Base-by-base conservation (phyloP, 2,888 invertebrate genomes). In the Phragmatobia fuliginosa region DNA sequence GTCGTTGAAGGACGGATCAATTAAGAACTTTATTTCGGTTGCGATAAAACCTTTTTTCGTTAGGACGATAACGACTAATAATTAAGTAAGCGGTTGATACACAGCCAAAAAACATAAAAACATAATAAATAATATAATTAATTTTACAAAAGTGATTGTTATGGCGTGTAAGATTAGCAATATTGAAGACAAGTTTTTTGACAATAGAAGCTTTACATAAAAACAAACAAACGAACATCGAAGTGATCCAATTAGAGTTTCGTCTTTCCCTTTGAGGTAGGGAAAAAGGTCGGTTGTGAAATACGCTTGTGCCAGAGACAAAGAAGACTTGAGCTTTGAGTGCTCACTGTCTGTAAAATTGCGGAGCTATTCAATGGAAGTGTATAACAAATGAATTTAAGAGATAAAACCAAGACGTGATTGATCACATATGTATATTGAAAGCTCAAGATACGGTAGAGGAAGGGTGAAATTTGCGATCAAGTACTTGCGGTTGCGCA, bases 161-260 rank as follows among this genome's bases (percentile, higher is more conserved):
- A 52, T 25, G 25, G 4, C 25, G 52, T 52, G 25, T 5, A n/a
- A 52, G 25, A 52, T 52, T 52, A 52, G n/a, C 25, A 25, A 52
- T 52, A 52, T 52, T 52, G 52, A 4, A 25, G 52, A 25, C 52
- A 52, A 52, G 52, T 25, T 52, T 49, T 52, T 52, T 25, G 52
- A 4, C 25, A 52, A 52, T 4, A 52, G 52, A 2, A 25, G 52
- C 25, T 25, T 52, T 11, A 25, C 25, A 14, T 25, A 52, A 52
- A 25, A 52, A 52, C 11, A 52, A 25, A 52, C 52, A 52, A 52
- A 52, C 25, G 52, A 25, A 52, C 52, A 52, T 25, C 11, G 52
- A 25, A 52, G 52, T 52, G 52, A 14, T 52, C 52, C 52, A 52
- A 52, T 52, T 25, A 52, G 52, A 52, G 52, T 52, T 52, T 52